Percentiles rank a stretch among this genome's conserved stretches.
These are phyloP conservation scores for Mamestra configurata DNA, from an alignment of 1,140 invertebrate genomes.

Conservation along the genomic window DNA sequence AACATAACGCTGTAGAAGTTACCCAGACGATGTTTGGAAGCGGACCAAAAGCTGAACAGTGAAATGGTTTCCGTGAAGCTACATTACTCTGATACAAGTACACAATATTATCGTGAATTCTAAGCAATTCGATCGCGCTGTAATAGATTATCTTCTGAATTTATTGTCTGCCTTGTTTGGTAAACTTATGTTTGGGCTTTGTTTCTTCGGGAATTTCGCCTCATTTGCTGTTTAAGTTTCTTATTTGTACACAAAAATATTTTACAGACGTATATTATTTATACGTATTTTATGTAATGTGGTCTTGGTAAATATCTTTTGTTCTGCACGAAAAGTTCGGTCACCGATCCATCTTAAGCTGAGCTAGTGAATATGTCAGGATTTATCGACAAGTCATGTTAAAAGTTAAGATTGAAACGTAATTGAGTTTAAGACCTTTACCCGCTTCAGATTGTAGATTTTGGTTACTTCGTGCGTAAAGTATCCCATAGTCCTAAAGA, in stretches of 20 bases:
- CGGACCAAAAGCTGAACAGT: slow-evolving; percentile 14
- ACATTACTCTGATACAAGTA: slow-evolving; percentile 11
- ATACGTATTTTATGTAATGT: slow-evolving; percentile 3
- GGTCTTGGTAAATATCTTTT: background rate
- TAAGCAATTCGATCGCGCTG: slow-evolving; percentile 11
- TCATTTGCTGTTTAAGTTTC: slow-evolving; percentile 12
- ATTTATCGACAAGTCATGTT: slow-evolving; percentile 26
- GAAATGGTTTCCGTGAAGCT: slow-evolving; percentile 29
- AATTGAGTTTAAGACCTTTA: background rate
- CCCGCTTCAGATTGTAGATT: background rate
- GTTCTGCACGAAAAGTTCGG: background rate
- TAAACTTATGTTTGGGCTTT: slow-evolving; percentile 24
- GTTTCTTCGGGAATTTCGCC: slow-evolving; percentile 28
- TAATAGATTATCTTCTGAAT: slow-evolving; percentile 40
- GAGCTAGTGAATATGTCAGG: background rate
- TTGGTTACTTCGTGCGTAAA: background rate
- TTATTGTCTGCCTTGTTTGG: slow-evolving; percentile 27
- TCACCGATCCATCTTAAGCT: slow-evolving; percentile 11
- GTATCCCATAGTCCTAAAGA: background rate
- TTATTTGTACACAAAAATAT: slow-evolving; percentile 20
- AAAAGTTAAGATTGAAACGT: slow-evolving; percentile 21
- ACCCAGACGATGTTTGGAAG: slow-evolving; percentile 23
- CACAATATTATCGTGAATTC: slow-evolving; percentile 15
- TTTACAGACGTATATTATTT: background rate
- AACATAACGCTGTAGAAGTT: background rate